Base-by-base conservation (phyloP, 1,140 invertebrate species). In the Tenebrio molitor region DNA sequence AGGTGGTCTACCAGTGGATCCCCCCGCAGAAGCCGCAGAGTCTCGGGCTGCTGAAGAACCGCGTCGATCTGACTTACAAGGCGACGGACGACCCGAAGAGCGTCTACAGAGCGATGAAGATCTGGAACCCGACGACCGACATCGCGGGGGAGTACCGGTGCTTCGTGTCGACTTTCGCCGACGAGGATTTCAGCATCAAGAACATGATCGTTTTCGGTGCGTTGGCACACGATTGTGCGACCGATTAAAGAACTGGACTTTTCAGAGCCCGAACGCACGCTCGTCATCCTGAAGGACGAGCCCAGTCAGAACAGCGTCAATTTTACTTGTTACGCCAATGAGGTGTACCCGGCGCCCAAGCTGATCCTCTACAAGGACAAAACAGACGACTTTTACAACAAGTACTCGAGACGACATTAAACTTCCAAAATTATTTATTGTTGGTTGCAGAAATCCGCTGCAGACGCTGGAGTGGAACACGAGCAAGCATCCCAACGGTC, bases 1-100 rank as follows among this genome's bases (percentile, higher is more conserved):
- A 83, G 19, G 85, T 89, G 1, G 86, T 90, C 5, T 92, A 91
- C 78, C 90, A 91, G 81, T 92, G 90, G 90, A 90, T 91, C 76
- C 84, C 87, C 44, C 81, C 84, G 7, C 77, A 85, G 12, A 81
- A 83, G 50, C 89, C 89, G 12, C 83, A 85, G 69, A 86, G 83
- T 46, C 80, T 87, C 21, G 83, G 82, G 58, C 74, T 84, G 0
- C 80, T 87, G 15, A 81, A 85, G 46, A 88, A 88, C 46, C 86
- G 87, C 69, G 81, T 91, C 25, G 86, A 91, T 80, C 78, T 91
- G 34, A 81, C 84, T 62, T 91, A 89, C 81, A 84, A 78, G 73
- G 88, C 88, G 10, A 87, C 86, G 14, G 81, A 86, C 29, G 85
- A 89, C 81, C 85, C 88, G 29, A 84, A 84, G 29, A 89, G 86